Conservation (phyloP, 2,797 vertebrate genomes). For the Alauda arvensis region DNA sequence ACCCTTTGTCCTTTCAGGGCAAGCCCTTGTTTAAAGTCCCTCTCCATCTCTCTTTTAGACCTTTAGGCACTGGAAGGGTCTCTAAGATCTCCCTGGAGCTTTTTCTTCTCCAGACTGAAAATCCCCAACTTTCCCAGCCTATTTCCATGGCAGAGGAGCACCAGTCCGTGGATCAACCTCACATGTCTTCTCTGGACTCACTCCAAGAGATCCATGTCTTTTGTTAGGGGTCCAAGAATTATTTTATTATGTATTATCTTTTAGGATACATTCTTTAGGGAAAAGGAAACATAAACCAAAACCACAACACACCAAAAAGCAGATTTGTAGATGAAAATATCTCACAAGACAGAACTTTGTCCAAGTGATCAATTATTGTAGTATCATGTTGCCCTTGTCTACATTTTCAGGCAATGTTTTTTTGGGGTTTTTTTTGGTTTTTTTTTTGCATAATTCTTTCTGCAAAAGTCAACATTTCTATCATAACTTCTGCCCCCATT, state of each 20-base stretch:
- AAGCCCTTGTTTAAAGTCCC: not conserved
- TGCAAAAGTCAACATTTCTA: not conserved
- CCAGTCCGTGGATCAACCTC: not conserved
- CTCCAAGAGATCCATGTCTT: not conserved
- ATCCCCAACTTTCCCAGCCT: not conserved
- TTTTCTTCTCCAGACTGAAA: not conserved
- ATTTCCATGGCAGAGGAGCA: not conserved
- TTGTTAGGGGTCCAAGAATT: not conserved
- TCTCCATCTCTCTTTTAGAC: not conserved
- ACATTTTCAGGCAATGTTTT: not conserved
- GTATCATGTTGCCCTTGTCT: not conserved
- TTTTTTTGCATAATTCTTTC: not conserved
- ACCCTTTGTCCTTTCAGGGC: accelerated
- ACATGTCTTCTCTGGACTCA: not conserved
- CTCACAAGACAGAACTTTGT: not conserved
- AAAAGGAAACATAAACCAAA: accelerated
- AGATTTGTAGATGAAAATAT: not conserved
- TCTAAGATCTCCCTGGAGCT: not conserved
- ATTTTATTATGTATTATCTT: not conserved
- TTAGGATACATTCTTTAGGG: not conserved
- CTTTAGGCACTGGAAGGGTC: not conserved
- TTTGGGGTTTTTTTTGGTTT: not conserved
- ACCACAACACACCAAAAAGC: not conserved
- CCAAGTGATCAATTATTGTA: not conserved
- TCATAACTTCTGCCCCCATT: not conserved